These are phyloP conservation scores for Allygus modestus DNA, from an alignment of 2,888 invertebrate genomes.

Conservation along the genomic window DNA sequence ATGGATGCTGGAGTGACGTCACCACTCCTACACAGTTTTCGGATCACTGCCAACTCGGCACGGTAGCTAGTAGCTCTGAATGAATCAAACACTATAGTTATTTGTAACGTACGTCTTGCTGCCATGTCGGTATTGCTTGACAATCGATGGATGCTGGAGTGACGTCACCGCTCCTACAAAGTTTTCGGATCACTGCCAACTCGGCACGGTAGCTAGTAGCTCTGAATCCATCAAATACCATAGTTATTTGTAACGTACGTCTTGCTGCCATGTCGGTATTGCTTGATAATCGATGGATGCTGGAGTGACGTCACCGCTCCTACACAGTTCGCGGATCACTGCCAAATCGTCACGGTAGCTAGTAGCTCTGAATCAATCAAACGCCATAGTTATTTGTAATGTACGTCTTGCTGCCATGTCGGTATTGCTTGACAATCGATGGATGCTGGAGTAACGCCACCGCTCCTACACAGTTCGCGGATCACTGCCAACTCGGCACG, in stretches of 20 bases:
- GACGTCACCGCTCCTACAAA: background rate
- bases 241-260: no score
- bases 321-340: background rate
- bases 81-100: no score
- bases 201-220: background rate
- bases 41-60: background rate
- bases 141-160: slow-evolving; percentile 16
- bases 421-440: no score
- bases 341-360: no score
- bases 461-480: background rate
- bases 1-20: background rate
- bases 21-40: background rate
- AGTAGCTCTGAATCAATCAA: no score
- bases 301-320: background rate
- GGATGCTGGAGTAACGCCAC: background rate
- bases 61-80: background rate
- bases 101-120: background rate
- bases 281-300: background rate
- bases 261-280: no score
- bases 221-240: no score
- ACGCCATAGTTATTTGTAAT: no score
- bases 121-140: no score
- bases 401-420: no score
- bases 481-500: background rate
- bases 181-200: no score